Evolutionary conservation across 2,888 invertebrate species (phyloP).

Genomic region (Drosophila colorata): DNA sequence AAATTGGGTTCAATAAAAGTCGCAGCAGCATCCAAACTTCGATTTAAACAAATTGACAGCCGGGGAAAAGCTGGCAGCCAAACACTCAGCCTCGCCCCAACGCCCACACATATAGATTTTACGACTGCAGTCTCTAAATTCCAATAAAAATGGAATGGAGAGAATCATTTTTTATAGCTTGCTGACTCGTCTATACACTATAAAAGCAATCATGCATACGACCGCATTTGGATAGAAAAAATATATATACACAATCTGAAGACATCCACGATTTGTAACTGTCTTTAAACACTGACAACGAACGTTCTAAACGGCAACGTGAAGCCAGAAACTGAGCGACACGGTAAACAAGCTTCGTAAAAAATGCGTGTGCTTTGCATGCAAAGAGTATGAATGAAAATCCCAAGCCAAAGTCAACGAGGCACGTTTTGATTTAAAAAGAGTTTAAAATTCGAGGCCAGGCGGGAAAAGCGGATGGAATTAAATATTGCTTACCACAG

Average conservation of each 20-base stretch:
- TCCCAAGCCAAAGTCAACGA: slow-evolving; percentile 29
- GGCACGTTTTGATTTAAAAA: slow-evolving; percentile 56
- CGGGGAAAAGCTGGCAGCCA: slow-evolving; percentile 4
- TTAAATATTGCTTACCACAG: slow-evolving; percentile 30
- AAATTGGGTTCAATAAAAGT: slow-evolving; percentile 63
- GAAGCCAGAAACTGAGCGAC: background rate
- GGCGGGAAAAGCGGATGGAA: background rate
- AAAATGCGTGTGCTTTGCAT: background rate
- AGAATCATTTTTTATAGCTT: background rate
- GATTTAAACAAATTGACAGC: slow-evolving; percentile 31
- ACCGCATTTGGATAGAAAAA: background rate
- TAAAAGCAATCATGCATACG: background rate
- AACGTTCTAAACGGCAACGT: background rate
- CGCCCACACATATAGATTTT: slow-evolving; percentile 23
- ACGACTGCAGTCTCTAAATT: slow-evolving; percentile 18
- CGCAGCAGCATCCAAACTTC: slow-evolving; percentile 31
- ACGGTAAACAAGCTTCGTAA: background rate
- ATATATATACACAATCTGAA: too few species aligned
- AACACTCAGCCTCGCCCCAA: slow-evolving; percentile 11
- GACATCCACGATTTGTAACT: background rate
- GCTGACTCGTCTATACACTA: slow-evolving; percentile 4
- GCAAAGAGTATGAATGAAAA: slow-evolving; percentile 1
- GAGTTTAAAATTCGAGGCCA: slow-evolving; percentile 20
- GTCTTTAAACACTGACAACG: too few species aligned
- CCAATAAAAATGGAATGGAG: slow-evolving; percentile 23